Evolutionary conservation across 2,113 vertebrate species (phyloP).

Genomic region (Oryzias javanicus): DNA sequence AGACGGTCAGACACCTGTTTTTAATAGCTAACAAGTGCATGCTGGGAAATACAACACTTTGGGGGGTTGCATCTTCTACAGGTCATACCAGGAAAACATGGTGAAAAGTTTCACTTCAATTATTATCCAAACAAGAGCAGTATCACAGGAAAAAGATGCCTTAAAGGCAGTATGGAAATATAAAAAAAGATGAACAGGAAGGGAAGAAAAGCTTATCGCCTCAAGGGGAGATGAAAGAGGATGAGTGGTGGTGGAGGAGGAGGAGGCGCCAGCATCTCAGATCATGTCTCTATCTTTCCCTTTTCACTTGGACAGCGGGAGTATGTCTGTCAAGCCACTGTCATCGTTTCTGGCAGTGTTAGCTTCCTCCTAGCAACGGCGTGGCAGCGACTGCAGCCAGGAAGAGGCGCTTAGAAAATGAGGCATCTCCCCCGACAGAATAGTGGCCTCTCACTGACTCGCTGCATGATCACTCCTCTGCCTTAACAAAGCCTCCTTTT

Average conservation of each 20-base stretch:
- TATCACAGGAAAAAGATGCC: conserved; percentile 27
- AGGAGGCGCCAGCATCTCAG: conserved; percentile 50
- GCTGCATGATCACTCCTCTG: conserved; percentile 34
- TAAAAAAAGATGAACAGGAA: conserved; percentile 47
- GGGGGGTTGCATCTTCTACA: conserved; percentile 14
- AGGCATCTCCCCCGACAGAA: conserved; percentile 45
- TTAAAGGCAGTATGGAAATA: conserved; percentile 15
- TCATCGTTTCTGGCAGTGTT: conserved; percentile 46
- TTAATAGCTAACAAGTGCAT: conserved; percentile 14
- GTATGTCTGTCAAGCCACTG: conserved; percentile 47
- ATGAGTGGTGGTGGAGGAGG: conserved; percentile 38
- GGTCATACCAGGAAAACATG: conserved; percentile 12
- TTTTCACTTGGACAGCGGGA: conserved; percentile 41
- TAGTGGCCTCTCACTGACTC: conserved; percentile 42
- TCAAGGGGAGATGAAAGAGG: conserved; percentile 26
- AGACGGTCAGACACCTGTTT: conserved; percentile 39
- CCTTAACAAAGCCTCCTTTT: conserved; percentile 43
- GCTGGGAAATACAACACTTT: neutral
- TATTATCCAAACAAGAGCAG: conserved; percentile 4
- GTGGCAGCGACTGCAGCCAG: conserved; percentile 37
- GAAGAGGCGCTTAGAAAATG: conserved; percentile 41
- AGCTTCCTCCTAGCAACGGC: conserved; percentile 51
- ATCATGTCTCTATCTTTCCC: conserved; percentile 42
- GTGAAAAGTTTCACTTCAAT: conserved; percentile 19
- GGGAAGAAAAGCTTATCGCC: conserved; percentile 36